These are phyloP conservation scores for Uria lomvia DNA, from an alignment of 2,113 vertebrate species.

Conservation along the genomic window DNA sequence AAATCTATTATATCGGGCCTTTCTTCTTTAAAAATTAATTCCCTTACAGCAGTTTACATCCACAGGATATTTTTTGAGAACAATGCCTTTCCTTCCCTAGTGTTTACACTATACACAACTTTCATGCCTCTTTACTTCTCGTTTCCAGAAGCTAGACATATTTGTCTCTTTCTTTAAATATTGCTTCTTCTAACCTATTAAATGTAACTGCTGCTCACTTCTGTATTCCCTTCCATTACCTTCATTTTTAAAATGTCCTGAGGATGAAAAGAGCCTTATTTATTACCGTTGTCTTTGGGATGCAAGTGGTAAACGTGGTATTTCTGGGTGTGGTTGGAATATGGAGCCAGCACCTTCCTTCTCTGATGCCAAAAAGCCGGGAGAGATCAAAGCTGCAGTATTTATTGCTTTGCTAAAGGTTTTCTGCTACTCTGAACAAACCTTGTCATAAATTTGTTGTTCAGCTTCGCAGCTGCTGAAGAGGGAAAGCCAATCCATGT, in stretches of 20 bases:
- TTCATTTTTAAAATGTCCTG: not conserved
- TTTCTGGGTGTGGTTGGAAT: not conserved
- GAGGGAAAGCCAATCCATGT: conserved; percentile 73
- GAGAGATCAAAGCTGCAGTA: not conserved
- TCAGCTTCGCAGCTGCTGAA: conserved; percentile 75
- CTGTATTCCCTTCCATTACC: not conserved
- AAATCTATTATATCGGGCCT: not conserved
- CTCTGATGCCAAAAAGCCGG: not conserved
- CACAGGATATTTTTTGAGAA: not conserved
- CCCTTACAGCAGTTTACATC: not conserved
- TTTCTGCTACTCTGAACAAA: not conserved
- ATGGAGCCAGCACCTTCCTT: not conserved
- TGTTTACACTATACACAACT: not conserved
- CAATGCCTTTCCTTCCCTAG: not conserved
- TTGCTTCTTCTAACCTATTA: not conserved
- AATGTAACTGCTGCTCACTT: not conserved
- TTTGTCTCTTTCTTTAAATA: not conserved
- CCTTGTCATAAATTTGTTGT: not conserved
- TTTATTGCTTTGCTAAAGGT: not conserved
- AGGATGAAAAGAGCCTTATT: not conserved
- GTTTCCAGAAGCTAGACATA: not conserved
- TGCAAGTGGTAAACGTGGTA: not conserved
- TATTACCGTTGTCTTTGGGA: not conserved
- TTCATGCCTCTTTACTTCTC: not conserved
- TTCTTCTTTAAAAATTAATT: conserved; percentile 50